Evolutionary conservation across 2,888 invertebrate genomes (phyloP).

Genomic region (Megaustenia siamemsis): DNA sequence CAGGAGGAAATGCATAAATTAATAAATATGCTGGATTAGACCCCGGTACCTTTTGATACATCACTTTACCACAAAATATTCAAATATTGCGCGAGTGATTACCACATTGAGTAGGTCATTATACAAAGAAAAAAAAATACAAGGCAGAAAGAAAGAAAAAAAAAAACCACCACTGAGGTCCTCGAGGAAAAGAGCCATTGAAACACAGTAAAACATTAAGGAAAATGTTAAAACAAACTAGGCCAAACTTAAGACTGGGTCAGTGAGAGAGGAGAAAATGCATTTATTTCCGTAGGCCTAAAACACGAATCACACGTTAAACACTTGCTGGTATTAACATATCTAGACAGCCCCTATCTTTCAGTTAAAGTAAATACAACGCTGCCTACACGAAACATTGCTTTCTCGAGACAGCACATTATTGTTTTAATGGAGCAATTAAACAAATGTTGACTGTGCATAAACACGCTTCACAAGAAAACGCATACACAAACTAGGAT

Average conservation of each 20-base stretch:
- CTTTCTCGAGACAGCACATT: background rate
- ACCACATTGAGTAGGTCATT: background rate
- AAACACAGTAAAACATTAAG: constrained; percentile 19
- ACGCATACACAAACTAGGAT: too few species aligned
- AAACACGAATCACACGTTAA: background rate
- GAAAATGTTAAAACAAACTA: constrained; percentile 13
- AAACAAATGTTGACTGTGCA: background rate
- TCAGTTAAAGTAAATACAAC: background rate
- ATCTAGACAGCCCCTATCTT: background rate
- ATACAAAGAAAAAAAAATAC: too few species aligned
- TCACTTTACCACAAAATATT: too few species aligned
- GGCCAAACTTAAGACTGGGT: background rate
- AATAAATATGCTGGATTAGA: too few species aligned
- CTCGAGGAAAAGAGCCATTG: background rate
- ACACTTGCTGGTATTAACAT: background rate
- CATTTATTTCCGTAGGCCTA: background rate
- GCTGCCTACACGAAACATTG: background rate
- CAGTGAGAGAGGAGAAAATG: background rate
- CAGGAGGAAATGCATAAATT: too few species aligned
- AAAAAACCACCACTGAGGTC: background rate
- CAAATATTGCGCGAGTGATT: too few species aligned
- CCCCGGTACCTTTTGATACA: too few species aligned
- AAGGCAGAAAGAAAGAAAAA: too few species aligned
- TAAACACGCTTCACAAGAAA: background rate
- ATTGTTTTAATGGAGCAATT: constrained; percentile 26